Evolutionary conservation across 2,113 vertebrate genomes (phyloP), one percentile per base, ranked within the genome.

Genomic region (Laticauda colubrina): DNA sequence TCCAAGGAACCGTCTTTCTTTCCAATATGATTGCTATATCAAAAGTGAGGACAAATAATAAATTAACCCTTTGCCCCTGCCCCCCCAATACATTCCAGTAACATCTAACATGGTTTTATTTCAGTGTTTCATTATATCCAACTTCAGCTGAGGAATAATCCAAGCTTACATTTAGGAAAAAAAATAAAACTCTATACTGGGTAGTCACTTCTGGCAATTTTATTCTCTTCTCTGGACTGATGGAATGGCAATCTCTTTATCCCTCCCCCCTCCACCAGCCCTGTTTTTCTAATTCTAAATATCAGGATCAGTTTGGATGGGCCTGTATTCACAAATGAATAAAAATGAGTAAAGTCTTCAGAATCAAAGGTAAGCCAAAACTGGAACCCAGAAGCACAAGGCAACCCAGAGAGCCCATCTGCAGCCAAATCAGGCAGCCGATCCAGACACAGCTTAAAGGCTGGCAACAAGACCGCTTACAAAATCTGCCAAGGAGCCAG

Each of bases 281-380:
- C 64, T 34, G 64, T 29, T 69, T 81, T 24, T 23, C 86, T 39
- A 29, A 34, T 90, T 87, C 96, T 96, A 95, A 96, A 96, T 96
- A 97, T 97, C 96, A 96, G 96, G 95, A 96, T 59, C 95, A 96
- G 96, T 98, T 98, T 98, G 97, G 97, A 98, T 97, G 96, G 97
- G 97, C 94, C 97, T 96, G 96, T 97, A 97, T 97, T 97, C 97
- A 97, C 97, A 98, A 98, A 98, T 98, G 97, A 98, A 98, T 98
- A 98, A 98, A 98, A 98, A 98, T 98, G 97, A 98, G 97, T 98
- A 96, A 98, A 98, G 97, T 98, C 97, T 97, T 98, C 97, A 94
- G 97, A 97, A 98, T 97, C 97, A 98, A 97, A 98, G 97, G 97
- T 98, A 98, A 98, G 98, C 98, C 98, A 98, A 97, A 97, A 98